A percentile compares a stretch with the other conserved stretches of the same genome.
These are phyloP conservation scores for Lagopus muta DNA, from an alignment of 2,113 vertebrate species.

Conservation along the genomic window DNA sequence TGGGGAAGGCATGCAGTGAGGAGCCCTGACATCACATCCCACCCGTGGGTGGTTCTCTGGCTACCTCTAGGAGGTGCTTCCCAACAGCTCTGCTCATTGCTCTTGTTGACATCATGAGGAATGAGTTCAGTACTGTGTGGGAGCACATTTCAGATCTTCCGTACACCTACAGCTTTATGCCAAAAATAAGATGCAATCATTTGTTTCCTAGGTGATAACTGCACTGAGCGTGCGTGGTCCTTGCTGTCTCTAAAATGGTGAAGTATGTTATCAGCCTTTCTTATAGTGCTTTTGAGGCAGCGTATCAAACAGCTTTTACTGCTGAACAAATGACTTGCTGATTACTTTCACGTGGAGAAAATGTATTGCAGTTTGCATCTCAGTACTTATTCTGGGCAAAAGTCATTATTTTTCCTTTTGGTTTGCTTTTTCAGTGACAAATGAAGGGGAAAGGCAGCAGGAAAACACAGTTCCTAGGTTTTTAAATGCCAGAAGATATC, in stretches of 20 bases:
- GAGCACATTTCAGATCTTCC: conserved; percentile 63
- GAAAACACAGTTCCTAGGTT: neutral
- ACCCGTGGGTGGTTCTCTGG: conserved; percentile 32
- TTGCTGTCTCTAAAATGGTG: conserved; percentile 42
- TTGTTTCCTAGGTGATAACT: conserved; percentile 75
- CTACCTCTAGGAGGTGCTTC: conserved; percentile 43
- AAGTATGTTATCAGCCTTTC: conserved; percentile 61
- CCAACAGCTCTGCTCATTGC: neutral
- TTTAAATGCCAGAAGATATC: conserved; percentile 16
- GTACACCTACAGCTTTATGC: conserved; percentile 74
- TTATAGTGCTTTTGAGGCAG: conserved; percentile 35
- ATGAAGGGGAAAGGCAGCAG: neutral
- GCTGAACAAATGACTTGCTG: conserved; percentile 34
- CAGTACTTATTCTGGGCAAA: neutral
- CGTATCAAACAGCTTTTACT: neutral
- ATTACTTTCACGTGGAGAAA: neutral
- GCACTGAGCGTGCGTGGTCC: conserved; percentile 13
- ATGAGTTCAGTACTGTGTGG: conserved; percentile 54
- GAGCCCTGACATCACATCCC: neutral
- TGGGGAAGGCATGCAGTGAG: neutral
- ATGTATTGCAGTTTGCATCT: neutral
- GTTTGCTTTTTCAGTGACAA: neutral
- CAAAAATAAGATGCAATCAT: conserved; percentile 76
- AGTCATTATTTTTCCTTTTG: conserved; percentile 1
- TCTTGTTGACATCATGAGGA: conserved; percentile 49